Evolutionary conservation across 1,140 invertebrate genomes (phyloP), one percentile per base, ranked within the genome.

Genomic region (Matsumurasca onukii): DNA sequence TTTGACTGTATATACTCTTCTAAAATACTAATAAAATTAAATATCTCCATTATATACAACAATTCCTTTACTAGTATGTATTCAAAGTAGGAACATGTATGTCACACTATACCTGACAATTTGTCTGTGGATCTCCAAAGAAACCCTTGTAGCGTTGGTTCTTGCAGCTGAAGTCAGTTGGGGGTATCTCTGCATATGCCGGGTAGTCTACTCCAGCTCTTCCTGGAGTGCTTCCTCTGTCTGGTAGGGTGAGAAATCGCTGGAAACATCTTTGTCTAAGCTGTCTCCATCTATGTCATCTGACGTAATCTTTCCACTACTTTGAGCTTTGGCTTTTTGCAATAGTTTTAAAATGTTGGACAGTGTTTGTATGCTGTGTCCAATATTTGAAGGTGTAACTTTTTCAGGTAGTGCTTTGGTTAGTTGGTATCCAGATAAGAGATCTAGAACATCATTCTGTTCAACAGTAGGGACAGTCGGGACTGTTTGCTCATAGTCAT

Each of bases 141-240:
- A 95, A 95, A 55, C 93, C 92, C 74, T 94, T 94, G 77, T 94
- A 94, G 9, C 92, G 81, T 76, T 94, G 92, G 34, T 89, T 85
- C 64, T 91, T 91, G 77, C 93, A 95, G 77, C 87, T 86, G 77
- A 95, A 95, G 70, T 80, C 84, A 0, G 93, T 95, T 69, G 85
- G 79, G 0, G 93, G 93, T 64, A 95, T 93, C 25, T 80, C 81
- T 1, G 86, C 84, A 13, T 91, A 85, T 27, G 86, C 89, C 0
- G 93, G 93, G 80, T 94, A 95, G 79, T 95, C 92, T 2, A 93
- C 79, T 20, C 91, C 89, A 0, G 92, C 88, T 68, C 86, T 84
- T 25, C 93, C 92, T 1, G 89, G 88, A 12, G 89, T 91, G 5
- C 87, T 88, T 17, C 86, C 77, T 88, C 81, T 70, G 78, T 68